Conservation (phyloP, 2,888 invertebrate genomes). For the Acanthoscelides obtectus region DNA sequence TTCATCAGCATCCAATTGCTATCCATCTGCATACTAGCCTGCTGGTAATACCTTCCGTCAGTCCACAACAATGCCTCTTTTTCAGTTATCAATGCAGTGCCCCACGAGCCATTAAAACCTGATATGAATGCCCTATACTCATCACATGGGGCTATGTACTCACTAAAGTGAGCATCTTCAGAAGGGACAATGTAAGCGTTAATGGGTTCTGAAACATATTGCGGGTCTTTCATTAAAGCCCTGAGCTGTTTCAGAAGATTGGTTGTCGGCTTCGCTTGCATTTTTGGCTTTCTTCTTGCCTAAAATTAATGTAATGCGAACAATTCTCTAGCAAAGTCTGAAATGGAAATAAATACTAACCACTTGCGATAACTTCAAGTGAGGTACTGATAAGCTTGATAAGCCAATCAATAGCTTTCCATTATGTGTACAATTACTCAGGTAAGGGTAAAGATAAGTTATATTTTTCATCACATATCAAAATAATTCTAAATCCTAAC, state of each 20-base stretch:
- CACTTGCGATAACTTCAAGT: neutral
- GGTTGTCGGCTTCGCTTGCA: slow-evolving; percentile 41
- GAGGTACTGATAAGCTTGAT: neutral
- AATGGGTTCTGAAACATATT: slow-evolving; percentile 54
- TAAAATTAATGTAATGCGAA: neutral
- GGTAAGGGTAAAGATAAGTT: neutral
- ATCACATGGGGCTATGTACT: slow-evolving; percentile 85
- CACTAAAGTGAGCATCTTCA: slow-evolving; percentile 83
- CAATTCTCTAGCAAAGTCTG: neutral
- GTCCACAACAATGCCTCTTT: slow-evolving; percentile 87
- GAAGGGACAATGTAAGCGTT: slow-evolving; percentile 81
- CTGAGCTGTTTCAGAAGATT: slow-evolving; percentile 52
- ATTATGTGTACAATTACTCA: neutral
- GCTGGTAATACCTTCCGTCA: slow-evolving; percentile 92
- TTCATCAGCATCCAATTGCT: slow-evolving; percentile 89
- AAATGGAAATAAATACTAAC: neutral
- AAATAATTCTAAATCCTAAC: too few species aligned
- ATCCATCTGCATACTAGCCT: slow-evolving; percentile 69
- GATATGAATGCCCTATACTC: slow-evolving; percentile 78
- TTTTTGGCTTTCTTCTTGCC: slow-evolving; percentile 3
- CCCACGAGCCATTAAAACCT: slow-evolving; percentile 89
- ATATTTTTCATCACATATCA: neutral
- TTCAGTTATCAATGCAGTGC: slow-evolving; percentile 80
- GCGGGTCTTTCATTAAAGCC: slow-evolving; percentile 53
- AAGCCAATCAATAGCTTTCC: neutral